phyloP scores from a whole-genome alignment of 2,113 vertebrate species.

The Rana temporaria region DNA sequence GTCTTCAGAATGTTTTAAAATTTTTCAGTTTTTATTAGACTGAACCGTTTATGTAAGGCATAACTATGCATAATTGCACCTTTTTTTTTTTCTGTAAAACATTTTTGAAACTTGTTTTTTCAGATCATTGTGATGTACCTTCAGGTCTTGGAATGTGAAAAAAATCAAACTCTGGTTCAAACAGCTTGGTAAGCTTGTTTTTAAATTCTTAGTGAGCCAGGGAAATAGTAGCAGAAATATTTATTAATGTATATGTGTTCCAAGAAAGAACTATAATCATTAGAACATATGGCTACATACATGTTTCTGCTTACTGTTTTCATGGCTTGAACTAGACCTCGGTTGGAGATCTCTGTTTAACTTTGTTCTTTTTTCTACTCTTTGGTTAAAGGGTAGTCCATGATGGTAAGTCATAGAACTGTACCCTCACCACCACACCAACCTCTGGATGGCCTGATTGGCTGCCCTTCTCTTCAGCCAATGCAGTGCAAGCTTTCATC shows the following conservation, averaged over 20 bases:
- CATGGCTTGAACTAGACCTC: slow-evolving; percentile 76
- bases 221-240: slow-evolving; percentile 85
- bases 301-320: slow-evolving; percentile 88
- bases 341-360: slow-evolving; percentile 95
- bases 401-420: slow-evolving; percentile 99
- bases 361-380: slow-evolving; percentile 99
- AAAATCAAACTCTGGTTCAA: slow-evolving; percentile 97
- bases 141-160: slow-evolving; percentile 98
- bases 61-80: too few species aligned
- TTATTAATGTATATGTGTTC: slow-evolving; percentile 52
- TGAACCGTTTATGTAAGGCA: too few species aligned
- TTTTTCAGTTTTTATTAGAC: too few species aligned
- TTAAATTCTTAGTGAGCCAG: slow-evolving; percentile 71
- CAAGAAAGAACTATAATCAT: neutral
- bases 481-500: slow-evolving; percentile 96
- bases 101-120: slow-evolving; percentile 21
- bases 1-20: too few species aligned
- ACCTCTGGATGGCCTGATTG: slow-evolving; percentile 98
- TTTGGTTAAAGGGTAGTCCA: slow-evolving; percentile 99
- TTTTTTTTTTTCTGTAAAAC: too few species aligned
- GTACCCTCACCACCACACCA: slow-evolving; percentile 98
- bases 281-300: slow-evolving; percentile 21
- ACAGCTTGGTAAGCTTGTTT: slow-evolving; percentile 95
- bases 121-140: slow-evolving; percentile 99
- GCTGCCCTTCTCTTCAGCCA: slow-evolving; percentile 99